Conservation (phyloP, 2,113 vertebrate species). For the Nettapus auritus region DNA sequence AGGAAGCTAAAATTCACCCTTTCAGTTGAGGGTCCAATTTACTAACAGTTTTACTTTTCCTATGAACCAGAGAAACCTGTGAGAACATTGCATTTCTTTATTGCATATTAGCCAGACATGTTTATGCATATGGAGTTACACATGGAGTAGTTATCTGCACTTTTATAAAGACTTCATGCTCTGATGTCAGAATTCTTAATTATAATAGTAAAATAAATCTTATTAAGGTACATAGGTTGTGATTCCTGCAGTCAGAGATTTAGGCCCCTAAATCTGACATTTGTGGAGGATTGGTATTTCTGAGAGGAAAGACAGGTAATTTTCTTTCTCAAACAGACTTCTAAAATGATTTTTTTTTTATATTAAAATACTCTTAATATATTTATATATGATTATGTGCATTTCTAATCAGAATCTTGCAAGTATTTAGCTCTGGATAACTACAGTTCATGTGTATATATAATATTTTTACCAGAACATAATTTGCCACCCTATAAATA, state of each 20-base stretch:
- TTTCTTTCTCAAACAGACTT: not conserved
- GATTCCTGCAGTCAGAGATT: not conserved
- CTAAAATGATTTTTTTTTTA: not conserved
- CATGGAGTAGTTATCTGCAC: not conserved
- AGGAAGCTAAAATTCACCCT: not conserved
- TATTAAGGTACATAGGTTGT: not conserved
- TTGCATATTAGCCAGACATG: not conserved
- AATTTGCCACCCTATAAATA: not conserved
- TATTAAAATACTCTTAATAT: not conserved
- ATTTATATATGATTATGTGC: not conserved
- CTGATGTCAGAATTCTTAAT: not conserved
- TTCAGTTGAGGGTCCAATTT: not conserved
- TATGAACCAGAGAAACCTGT: not conserved
- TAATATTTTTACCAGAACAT: not conserved
- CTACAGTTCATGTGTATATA: not conserved
- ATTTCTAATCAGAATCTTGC: not conserved
- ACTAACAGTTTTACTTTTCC: not conserved
- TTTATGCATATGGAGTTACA: not conserved
- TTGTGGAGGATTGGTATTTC: not conserved
- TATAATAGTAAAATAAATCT: not conserved
- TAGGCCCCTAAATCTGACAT: not conserved
- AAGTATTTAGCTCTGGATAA: not conserved
- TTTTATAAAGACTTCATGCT: not conserved
- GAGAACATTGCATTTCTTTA: not conserved
- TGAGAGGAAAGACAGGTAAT: not conserved